These are phyloP conservation scores for Thomomys bottae DNA, from an alignment of 2,113 vertebrate genomes.

Conservation along the genomic window DNA sequence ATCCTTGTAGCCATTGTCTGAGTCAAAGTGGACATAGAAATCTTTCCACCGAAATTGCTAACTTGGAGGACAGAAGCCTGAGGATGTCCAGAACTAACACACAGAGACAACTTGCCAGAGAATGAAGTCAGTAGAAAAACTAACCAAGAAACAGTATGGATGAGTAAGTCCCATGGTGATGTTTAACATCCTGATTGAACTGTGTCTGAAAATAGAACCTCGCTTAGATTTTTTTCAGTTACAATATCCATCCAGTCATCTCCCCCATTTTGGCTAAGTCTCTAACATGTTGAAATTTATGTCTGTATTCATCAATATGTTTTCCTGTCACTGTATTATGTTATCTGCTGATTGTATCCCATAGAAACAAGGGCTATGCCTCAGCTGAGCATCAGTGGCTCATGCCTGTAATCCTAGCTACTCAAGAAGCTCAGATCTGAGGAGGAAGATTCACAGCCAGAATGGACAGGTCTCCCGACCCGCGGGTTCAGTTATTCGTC, in stretches of 20 bases:
- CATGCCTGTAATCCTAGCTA: too few relatives aligned
- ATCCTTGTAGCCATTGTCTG: not conserved
- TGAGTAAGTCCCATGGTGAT: not conserved
- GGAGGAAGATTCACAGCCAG: too few relatives aligned
- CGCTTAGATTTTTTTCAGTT: not conserved
- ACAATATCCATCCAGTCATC: not conserved
- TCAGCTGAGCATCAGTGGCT: not conserved
- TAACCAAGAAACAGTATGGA: not conserved
- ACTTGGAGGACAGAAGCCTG: not conserved
- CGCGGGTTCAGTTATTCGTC: too few relatives aligned
- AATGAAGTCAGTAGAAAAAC: not conserved
- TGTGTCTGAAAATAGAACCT: not conserved
- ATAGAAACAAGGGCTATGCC: too few relatives aligned
- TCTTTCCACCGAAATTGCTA: not conserved
- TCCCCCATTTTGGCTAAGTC: not conserved
- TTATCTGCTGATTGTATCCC: too few relatives aligned
- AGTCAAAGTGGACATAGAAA: not conserved
- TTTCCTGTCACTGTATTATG: not conserved
- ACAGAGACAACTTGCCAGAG: not conserved
- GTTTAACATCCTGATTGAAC: not conserved
- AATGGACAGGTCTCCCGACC: too few relatives aligned
- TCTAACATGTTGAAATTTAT: not conserved
- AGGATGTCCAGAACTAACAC: not conserved
- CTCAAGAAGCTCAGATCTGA: too few relatives aligned
- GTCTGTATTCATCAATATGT: not conserved